Evolutionary conservation across 64 coral and sea anemone species (phyloP).

Genomic region (Porites lutea): DNA sequence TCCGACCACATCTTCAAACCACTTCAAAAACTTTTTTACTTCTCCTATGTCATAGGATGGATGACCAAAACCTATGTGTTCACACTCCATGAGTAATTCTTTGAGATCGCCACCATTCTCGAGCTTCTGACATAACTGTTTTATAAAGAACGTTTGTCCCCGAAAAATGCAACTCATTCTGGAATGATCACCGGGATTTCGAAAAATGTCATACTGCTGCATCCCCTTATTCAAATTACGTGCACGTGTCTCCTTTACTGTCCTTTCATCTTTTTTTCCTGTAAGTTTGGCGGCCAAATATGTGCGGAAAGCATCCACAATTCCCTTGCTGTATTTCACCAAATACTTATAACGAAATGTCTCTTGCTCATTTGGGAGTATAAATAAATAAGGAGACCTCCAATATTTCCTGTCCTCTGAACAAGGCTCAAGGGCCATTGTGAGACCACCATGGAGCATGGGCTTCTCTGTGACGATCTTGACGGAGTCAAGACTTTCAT

Average conservation of each 20-base stretch:
- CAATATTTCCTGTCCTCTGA: conserved; percentile 26
- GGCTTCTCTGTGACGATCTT: conserved; percentile 29
- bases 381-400: not conserved
- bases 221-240: not conserved
- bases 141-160: conserved; percentile 37
- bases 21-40: not conserved
- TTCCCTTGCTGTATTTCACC: conserved; percentile 24
- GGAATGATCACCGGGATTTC: not conserved
- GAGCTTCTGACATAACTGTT: not conserved
- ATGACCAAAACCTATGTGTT: conserved; percentile 66
- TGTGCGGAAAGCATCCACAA: not conserved
- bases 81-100: conserved; percentile 50
- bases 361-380: not conserved
- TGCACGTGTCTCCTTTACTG: not conserved
- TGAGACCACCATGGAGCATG: not conserved
- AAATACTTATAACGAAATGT: conserved; percentile 23
- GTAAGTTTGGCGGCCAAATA: not conserved
- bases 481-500: conserved; percentile 11
- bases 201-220: conserved; percentile 65
- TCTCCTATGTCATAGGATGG: not conserved
- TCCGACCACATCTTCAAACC: not conserved
- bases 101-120: not conserved
- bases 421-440: not conserved
- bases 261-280: not conserved
- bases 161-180: not conserved